These are phyloP conservation scores for Malthinus seriepunctatus DNA, from an alignment of 2,888 invertebrate species.

Conservation along the genomic window DNA sequence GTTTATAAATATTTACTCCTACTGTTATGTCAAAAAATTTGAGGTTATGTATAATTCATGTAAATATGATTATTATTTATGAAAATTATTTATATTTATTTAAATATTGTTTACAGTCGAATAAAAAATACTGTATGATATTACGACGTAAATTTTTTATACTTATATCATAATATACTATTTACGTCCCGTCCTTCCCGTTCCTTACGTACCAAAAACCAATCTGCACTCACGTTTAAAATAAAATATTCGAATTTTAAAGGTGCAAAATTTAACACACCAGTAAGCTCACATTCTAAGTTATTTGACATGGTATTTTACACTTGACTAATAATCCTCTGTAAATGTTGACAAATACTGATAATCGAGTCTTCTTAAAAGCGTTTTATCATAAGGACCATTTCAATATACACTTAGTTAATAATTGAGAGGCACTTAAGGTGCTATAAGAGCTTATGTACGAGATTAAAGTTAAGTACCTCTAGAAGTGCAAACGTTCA, in stretches of 20 bases:
- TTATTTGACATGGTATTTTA: conserved; percentile 28
- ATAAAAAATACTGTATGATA: too few species aligned
- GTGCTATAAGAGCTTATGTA: conserved; percentile 49
- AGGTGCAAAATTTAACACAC: background rate
- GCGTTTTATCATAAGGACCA: conserved; percentile 30
- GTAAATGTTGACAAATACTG: conserved; percentile 48
- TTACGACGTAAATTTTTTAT: too few species aligned
- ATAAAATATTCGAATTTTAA: background rate
- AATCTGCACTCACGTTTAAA: too few species aligned
- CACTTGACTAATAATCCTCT: conserved; percentile 43
- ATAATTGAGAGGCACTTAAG: conserved; percentile 53
- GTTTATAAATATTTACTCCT: too few species aligned
- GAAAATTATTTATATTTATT: too few species aligned
- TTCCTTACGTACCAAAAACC: too few species aligned
- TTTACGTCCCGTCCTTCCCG: too few species aligned
- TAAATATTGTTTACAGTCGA: too few species aligned
- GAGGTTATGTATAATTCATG: too few species aligned
- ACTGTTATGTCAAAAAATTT: too few species aligned
- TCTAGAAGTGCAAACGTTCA: conserved; percentile 36
- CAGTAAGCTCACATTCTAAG: conserved; percentile 21
- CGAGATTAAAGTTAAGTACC: conserved; percentile 50
- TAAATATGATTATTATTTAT: too few species aligned
- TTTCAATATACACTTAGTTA: conserved; percentile 37
- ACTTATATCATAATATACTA: too few species aligned
- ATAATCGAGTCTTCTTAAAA: conserved; percentile 22